Evolutionary conservation across 2,113 vertebrate genomes (phyloP).

Genomic region (Aplodontia rufa): DNA sequence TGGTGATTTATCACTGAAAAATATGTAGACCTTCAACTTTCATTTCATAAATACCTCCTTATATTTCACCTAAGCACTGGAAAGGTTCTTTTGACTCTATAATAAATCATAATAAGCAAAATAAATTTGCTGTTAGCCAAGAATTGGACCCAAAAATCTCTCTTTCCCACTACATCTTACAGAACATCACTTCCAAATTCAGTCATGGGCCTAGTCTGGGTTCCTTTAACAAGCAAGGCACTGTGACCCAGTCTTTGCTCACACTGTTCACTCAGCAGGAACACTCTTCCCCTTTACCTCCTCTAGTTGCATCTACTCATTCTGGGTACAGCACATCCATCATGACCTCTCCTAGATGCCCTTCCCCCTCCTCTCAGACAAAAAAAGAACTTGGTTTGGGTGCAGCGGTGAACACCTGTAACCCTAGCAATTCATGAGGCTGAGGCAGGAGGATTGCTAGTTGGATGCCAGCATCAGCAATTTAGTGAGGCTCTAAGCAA

Average conservation of each 20-base stretch:
- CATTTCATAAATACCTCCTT: slow-evolving; percentile 15
- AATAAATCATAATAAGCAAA: neutral
- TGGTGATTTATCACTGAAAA: neutral
- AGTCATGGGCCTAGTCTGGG: neutral
- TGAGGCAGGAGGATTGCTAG: too few relatives aligned
- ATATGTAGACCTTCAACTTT: neutral
- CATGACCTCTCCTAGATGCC: neutral
- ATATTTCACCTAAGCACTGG: neutral
- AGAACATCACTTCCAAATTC: neutral
- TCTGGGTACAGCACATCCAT: neutral
- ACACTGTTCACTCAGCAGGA: neutral
- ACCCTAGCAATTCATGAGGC: too few relatives aligned
- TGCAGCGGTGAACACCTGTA: too few relatives aligned
- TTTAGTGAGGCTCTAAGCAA: too few relatives aligned
- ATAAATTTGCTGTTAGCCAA: neutral
- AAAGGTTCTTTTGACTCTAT: neutral
- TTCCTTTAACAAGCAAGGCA: neutral
- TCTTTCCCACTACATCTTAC: neutral
- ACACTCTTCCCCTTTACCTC: neutral
- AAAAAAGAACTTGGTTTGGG: neutral
- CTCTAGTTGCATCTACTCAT: neutral
- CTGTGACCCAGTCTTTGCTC: neutral
- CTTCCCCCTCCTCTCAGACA: neutral
- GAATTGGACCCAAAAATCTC: neutral
- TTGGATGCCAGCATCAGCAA: too few relatives aligned